Evolutionary conservation across 2,888 invertebrate genomes (phyloP).

Genomic region (Polia nebulosa): DNA sequence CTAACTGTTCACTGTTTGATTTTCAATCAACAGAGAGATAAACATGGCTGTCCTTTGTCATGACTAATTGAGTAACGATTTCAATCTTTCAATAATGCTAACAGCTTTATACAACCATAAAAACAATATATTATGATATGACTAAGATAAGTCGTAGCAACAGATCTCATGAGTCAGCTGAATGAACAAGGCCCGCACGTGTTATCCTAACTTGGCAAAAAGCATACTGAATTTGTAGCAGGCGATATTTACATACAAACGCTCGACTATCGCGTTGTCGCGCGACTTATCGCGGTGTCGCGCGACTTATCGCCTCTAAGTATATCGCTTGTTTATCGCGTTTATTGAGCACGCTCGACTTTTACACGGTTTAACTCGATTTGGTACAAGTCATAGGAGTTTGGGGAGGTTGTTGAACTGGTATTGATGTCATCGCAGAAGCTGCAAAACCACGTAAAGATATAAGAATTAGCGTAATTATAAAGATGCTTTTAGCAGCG

Average conservation of each 20-base stretch:
- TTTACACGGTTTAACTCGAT: slow-evolving; percentile 59
- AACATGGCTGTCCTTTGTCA: slow-evolving; percentile 41
- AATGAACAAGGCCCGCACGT: slow-evolving; percentile 64
- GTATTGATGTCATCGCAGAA: background rate
- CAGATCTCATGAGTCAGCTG: slow-evolving; percentile 61
- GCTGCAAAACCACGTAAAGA: background rate
- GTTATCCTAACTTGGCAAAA: slow-evolving; percentile 67
- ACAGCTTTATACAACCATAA: slow-evolving; percentile 42
- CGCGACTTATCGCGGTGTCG: slow-evolving; percentile 58
- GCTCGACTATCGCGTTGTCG: slow-evolving; percentile 53
- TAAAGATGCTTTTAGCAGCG: background rate
- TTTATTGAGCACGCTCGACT: slow-evolving; percentile 62
- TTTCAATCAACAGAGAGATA: slow-evolving; percentile 46
- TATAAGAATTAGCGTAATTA: background rate
- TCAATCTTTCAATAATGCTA: slow-evolving; percentile 44
- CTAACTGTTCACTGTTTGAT: slow-evolving; percentile 39
- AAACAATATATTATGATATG: slow-evolving; percentile 48
- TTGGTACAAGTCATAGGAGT: slow-evolving; percentile 42
- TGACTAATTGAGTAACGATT: slow-evolving; percentile 55
- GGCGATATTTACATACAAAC: slow-evolving; percentile 69
- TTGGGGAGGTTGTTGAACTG: slow-evolving; percentile 14
- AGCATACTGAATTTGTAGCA: slow-evolving; percentile 56
- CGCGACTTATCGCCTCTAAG: slow-evolving; percentile 58
- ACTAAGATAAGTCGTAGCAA: slow-evolving; percentile 55
- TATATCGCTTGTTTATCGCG: slow-evolving; percentile 63